Conservation (phyloP, 1,140 invertebrate species). For the Sitobion miscanthi region DNA sequence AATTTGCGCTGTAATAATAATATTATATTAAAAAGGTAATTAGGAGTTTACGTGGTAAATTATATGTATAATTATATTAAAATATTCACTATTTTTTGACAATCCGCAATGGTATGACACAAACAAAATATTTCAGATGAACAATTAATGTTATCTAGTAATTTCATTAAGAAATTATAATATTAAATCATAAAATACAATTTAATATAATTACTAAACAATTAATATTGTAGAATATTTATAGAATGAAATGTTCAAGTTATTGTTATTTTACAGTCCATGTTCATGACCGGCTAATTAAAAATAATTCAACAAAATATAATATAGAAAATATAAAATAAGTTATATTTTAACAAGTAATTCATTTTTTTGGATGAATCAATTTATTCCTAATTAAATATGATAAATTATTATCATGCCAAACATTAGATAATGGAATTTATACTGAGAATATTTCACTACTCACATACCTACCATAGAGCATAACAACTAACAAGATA, state of each 20-base stretch:
- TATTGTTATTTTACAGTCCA: not conserved
- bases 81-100: not conserved
- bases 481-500: constrained; percentile 41
- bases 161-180: not conserved
- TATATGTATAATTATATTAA: not conserved
- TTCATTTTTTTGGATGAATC: not conserved
- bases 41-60: not conserved
- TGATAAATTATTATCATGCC: not conserved
- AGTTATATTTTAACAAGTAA: not conserved
- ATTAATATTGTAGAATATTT: not conserved
- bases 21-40: not conserved
- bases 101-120: not conserved
- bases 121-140: not conserved
- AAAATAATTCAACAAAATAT: not conserved
- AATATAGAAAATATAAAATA: not conserved
- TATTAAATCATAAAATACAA: not conserved
- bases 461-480: not conserved
- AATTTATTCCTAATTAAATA: constrained; percentile 4
- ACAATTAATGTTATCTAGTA: not conserved
- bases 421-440: not conserved
- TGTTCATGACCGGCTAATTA: not conserved
- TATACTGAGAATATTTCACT: not conserved
- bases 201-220: not conserved
- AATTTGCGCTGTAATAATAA: not conserved
- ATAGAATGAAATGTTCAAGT: not conserved